Percentiles rank a stretch among this genome's conserved stretches.
phyloP scores from a whole-genome alignment of 2,888 invertebrate species.

The Drosophila monieri region DNA sequence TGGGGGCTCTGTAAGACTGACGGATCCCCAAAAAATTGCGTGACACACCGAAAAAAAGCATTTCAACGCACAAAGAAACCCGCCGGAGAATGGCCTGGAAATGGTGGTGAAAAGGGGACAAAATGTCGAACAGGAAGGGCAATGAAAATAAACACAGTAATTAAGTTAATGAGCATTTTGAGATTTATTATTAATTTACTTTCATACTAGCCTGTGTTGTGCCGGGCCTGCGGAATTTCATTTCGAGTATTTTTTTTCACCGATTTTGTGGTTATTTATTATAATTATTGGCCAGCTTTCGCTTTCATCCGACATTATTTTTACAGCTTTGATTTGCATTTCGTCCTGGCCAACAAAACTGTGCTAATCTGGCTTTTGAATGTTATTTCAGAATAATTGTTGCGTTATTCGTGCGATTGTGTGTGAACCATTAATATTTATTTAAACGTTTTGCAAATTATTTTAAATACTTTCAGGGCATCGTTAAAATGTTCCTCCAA shows the following conservation, averaged over 20 bases:
- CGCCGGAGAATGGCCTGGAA: slow-evolving; percentile 14
- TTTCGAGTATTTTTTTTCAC: slow-evolving; percentile 49
- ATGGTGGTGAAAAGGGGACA: slow-evolving; percentile 7
- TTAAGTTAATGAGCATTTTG: slow-evolving; percentile 82
- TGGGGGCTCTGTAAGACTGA: background rate
- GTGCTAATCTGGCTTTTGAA: slow-evolving; percentile 53
- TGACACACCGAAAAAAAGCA: slow-evolving; percentile 74
- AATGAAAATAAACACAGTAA: slow-evolving; percentile 81
- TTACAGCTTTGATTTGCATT: slow-evolving; percentile 63
- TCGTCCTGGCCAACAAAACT: slow-evolving; percentile 52
- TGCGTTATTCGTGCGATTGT: slow-evolving; percentile 19
- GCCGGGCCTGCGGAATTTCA: slow-evolving; percentile 49
- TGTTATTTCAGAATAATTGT: slow-evolving; percentile 41
- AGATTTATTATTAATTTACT: slow-evolving; percentile 80
- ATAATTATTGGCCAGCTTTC: slow-evolving; percentile 63
- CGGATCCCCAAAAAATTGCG: slow-evolving; percentile 69
- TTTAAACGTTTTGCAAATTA: slow-evolving; percentile 65
- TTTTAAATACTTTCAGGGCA: slow-evolving; percentile 42
- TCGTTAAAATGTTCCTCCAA: background rate
- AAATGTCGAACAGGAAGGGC: slow-evolving; percentile 63
- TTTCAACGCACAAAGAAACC: slow-evolving; percentile 43
- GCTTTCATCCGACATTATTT: slow-evolving; percentile 28
- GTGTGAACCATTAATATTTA: slow-evolving; percentile 54
- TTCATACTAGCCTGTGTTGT: slow-evolving; percentile 33
- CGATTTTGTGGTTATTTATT: slow-evolving; percentile 67